phyloP scores from a whole-genome alignment of 2,113 vertebrate genomes.

The Callithrix jacchus region DNA sequence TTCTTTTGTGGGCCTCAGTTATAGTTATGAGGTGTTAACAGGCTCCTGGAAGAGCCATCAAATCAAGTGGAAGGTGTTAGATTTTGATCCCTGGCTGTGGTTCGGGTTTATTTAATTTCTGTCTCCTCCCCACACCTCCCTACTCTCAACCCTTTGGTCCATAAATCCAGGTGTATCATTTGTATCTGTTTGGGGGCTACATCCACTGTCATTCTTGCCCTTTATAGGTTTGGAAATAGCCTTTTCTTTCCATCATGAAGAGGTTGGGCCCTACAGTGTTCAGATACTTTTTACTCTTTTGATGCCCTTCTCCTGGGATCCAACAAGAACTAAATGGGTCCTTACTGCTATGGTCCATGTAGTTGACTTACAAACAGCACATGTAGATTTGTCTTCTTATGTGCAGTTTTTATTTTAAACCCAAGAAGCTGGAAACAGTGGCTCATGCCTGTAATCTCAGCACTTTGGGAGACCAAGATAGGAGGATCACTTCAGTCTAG shows the following conservation, averaged over 20 bases:
- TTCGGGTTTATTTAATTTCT: slow-evolving; percentile 54
- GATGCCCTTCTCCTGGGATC: not conserved
- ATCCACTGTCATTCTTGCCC: not conserved
- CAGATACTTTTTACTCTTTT: slow-evolving; percentile 7
- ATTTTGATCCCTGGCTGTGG: slow-evolving; percentile 30
- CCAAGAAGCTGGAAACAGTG: not conserved
- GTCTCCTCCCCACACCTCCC: not conserved
- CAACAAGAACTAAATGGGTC: not conserved
- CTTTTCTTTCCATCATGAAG: not conserved
- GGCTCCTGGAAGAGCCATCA: slow-evolving; percentile 56
- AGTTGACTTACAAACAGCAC: not conserved
- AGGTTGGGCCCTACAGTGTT: not conserved
- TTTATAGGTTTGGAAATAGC: not conserved
- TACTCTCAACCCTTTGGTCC: accelerated
- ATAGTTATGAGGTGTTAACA: slow-evolving; percentile 56
- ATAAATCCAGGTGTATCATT: not conserved
- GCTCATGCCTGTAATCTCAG: too few species aligned
- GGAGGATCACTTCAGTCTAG: too few species aligned
- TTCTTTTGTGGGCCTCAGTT: slow-evolving; percentile 55
- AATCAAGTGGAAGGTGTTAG: not conserved
- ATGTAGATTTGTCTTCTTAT: not conserved
- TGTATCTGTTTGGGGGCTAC: not conserved
- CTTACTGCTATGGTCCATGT: not conserved
- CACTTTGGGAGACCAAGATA: too few species aligned
- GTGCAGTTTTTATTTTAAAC: not conserved